These are phyloP conservation scores for Drosophila neocordata DNA, from an alignment of 1,140 invertebrate species.

Conservation along the genomic window DNA sequence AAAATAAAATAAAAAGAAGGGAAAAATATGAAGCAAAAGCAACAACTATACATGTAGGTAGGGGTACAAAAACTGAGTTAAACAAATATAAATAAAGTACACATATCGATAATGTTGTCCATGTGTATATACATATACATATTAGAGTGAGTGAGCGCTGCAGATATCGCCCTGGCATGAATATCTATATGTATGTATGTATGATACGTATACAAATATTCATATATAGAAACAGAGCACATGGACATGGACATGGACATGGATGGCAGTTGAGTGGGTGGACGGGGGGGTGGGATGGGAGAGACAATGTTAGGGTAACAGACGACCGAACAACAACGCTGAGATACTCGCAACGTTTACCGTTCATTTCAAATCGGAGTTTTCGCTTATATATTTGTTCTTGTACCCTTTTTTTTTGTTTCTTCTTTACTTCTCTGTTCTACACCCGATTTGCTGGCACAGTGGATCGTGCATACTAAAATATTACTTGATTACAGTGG, in stretches of 20 bases:
- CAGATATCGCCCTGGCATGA: constrained; percentile 40
- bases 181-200: constrained; percentile 29
- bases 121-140: constrained; percentile 14
- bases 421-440: constrained; percentile 24
- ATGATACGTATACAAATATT: constrained; percentile 8
- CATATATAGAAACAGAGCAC: constrained; percentile 8
- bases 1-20: constrained; percentile 19
- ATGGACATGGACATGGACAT: constrained; percentile 7
- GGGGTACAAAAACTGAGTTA: constrained; percentile 45
- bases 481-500: no score
- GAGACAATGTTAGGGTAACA: neutral
- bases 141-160: constrained; percentile 22
- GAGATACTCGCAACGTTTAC: constrained; percentile 52
- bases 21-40: neutral
- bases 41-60: constrained; percentile 1
- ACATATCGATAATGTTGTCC: constrained; percentile 52
- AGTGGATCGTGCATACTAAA: constrained; percentile 18
- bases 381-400: constrained; percentile 62
- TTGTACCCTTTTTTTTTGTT: constrained; percentile 31
- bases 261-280: neutral
- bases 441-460: constrained; percentile 37
- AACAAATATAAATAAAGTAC: constrained; percentile 75
- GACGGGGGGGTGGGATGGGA: constrained; percentile 1
- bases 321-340: neutral
- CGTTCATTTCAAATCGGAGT: constrained; percentile 57